Conservation (phyloP, 2,113 vertebrate genomes). For the Columba janthina region DNA sequence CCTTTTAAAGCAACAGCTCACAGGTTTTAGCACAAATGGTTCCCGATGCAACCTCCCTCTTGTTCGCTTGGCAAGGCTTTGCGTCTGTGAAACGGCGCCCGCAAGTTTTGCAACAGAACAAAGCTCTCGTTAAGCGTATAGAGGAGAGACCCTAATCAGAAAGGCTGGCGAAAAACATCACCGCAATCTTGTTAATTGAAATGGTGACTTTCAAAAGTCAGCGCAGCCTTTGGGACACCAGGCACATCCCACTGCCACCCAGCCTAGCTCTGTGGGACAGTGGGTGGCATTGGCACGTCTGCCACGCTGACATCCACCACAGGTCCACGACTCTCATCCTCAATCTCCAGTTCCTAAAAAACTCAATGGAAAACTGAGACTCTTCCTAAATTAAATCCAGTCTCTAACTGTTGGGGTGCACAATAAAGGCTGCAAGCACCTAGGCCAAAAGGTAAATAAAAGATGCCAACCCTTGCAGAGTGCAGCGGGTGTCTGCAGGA, state of each 20-base stretch:
- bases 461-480: background rate
- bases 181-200: fast-evolving
- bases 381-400: background rate
- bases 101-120: background rate
- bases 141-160: background rate
- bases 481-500: fast-evolving
- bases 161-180: fast-evolving
- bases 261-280: background rate
- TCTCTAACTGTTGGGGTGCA: background rate
- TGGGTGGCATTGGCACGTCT: background rate
- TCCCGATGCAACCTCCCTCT: constrained; percentile 8
- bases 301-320: background rate
- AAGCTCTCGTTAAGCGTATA: fast-evolving
- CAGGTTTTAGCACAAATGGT: constrained; percentile 53
- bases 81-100: fast-evolving
- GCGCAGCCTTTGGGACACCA: fast-evolving
- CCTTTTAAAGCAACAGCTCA: constrained; percentile 82
- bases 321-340: fast-evolving
- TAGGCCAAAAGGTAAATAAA: background rate
- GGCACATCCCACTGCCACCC: background rate
- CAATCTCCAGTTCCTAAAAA: background rate
- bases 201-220: background rate
- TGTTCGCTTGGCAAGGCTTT: background rate
- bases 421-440: background rate
- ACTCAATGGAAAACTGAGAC: background rate